Evolutionary conservation across 2,113 vertebrate genomes (phyloP).

Genomic region (Apistogramma diplotaenia): DNA sequence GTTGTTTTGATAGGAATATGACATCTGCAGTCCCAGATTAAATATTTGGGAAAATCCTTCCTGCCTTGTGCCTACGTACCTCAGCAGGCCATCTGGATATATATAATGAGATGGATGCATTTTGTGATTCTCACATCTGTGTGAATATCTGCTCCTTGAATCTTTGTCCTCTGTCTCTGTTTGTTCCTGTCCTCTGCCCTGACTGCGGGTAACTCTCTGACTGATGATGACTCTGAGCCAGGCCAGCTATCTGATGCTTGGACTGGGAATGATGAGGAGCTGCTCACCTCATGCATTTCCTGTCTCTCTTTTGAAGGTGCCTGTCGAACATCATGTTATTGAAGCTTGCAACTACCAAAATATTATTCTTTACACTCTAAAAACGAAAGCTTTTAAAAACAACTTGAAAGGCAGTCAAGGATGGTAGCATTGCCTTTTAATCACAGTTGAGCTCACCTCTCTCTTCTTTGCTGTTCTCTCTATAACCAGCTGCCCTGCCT

Average conservation of each 20-base stretch:
- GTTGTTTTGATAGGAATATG: constrained; percentile 4
- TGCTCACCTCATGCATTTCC: constrained; percentile 31
- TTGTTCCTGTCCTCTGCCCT: constrained; percentile 19
- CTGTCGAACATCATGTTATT: constrained; percentile 11
- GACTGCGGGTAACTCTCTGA: background rate
- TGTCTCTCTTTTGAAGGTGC: background rate
- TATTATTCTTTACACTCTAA: background rate
- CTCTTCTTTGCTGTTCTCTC: constrained; percentile 18
- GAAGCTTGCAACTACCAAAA: background rate
- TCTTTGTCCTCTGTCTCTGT: constrained; percentile 3
- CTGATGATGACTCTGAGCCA: constrained; percentile 16
- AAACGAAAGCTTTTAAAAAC: background rate
- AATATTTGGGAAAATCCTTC: background rate
- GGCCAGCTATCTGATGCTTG: constrained; percentile 1
- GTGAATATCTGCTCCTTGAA: constrained; percentile 14
- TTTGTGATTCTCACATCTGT: constrained; percentile 33
- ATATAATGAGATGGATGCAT: background rate
- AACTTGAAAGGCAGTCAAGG: background rate
- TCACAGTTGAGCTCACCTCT: constrained; percentile 9
- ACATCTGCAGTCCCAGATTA: background rate
- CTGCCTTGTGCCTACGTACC: background rate
- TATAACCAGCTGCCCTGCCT: constrained; percentile 1
- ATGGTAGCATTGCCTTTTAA: background rate
- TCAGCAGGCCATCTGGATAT: constrained; percentile 3
- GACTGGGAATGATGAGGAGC: constrained; percentile 11